Evolutionary conservation across 2,888 invertebrate genomes (phyloP), one percentile per base, ranked within the genome.

Genomic region (Dusona sp.): DNA sequence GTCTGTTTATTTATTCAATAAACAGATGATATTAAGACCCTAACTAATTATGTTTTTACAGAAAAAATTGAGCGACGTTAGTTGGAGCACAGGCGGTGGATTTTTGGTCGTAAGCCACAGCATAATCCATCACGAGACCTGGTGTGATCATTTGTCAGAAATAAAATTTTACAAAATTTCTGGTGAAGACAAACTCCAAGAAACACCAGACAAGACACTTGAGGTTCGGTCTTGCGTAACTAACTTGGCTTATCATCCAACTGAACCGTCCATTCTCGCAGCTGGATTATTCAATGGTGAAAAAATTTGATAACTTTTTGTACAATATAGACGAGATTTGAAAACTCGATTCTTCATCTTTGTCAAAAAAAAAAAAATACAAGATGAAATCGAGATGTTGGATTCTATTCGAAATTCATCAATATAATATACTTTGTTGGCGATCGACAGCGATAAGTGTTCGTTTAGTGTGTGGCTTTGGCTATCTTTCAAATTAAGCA

Each of bases 191-290:
- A 87, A 88, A 84, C 83, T 93, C 65, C 87, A 89, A 11, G 87
- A 91, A 42, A 86, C 79, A 8, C 90, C 92, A 19, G 90, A 83
- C 25, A 93, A 90, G 86, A 89, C 84, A 22, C 84, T 93, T 38
- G 93, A 93, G 85, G 90, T 91, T 19, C 92, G 94, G 84, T 92
- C 95, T 29, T 95, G 95, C 78, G 93, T 95, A 11, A 94, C 94
- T 13, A 89, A 93, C 8, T 85, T 95, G 22, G 90, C 93, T 61
- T 95, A 95, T 91, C 95, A 95, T 91, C 95, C 95, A 3, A 91
- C 90, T 2, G 93, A 95, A 88, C 94, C 95, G 0, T 94, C 94
- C 3, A 93, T 95, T 80, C 90, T 95, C 68, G 95, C 95, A 38
- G 95, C 94, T 85, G 95, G 95, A 51, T 88, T 94, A 81, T 93